These are phyloP conservation scores for Lacerta bilineata DNA, from an alignment of 2,797 vertebrate species.

Conservation along the genomic window DNA sequence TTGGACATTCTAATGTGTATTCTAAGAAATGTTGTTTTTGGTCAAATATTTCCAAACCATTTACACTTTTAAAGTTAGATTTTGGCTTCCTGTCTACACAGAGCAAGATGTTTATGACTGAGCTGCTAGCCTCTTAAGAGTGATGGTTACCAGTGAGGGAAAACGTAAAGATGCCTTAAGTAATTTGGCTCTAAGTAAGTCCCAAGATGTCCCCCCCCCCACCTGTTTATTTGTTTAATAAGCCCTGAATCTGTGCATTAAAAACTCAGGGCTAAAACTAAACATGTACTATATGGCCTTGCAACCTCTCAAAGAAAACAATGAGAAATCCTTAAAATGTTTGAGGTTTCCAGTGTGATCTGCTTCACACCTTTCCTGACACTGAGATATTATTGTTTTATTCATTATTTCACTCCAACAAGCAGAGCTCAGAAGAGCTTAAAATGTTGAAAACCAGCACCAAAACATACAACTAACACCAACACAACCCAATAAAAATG, in stretches of 20 bases:
- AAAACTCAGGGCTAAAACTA: conserved; percentile 14
- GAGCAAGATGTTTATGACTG: conserved; percentile 76
- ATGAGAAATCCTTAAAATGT: conserved; percentile 22
- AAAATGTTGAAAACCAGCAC: background rate
- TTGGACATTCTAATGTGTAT: background rate
- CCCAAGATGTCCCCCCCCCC: background rate
- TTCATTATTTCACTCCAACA: background rate
- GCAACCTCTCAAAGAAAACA: conserved; percentile 17
- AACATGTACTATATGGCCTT: conserved; percentile 26
- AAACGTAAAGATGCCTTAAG: conserved; percentile 72
- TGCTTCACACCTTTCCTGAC: background rate
- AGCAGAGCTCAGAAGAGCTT: background rate
- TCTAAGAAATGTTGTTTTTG: conserved; percentile 35
- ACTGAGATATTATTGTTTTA: background rate
- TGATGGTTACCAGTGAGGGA: conserved; percentile 70
- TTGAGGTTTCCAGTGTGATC: conserved; percentile 46
- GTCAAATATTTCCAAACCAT: conserved; percentile 70
- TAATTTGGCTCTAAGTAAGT: conserved; percentile 64
- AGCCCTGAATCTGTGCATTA: conserved; percentile 7
- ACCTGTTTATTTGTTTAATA: conserved; percentile 35
- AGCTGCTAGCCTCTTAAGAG: conserved; percentile 70
- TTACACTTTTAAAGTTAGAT: conserved; percentile 73
- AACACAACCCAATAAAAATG: background rate
- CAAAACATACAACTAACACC: background rate
- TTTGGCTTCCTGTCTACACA: conserved; percentile 78